Base-by-base conservation (phyloP, 2,888 invertebrate species). In the Tenthredo mesomela region DNA sequence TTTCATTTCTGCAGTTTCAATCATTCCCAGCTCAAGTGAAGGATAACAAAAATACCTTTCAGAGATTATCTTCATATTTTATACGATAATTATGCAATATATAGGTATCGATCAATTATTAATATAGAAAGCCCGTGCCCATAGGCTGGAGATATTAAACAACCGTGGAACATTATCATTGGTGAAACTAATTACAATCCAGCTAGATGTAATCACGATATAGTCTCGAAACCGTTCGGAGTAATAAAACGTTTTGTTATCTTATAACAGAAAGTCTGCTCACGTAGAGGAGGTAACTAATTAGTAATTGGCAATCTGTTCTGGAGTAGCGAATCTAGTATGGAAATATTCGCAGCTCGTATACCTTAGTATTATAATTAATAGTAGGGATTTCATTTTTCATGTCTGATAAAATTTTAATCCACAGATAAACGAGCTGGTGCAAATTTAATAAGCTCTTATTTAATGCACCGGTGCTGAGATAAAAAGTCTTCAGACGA, bases 291-390 rank as follows among this genome's bases (percentile, higher is more conserved):
- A 40, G 2, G 40, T n/a, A 40, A 71, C 33, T 71, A 71, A 71
- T 71, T 37, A 40, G 18, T 71, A 71, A 71, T 71, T 40, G 71
- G 37, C 71, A 71, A 71, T 71, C 71, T 37, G 33, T 71, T 71
- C 71, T 40, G n/a, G 40, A 33, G 21, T 71, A 33, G 33, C n/a
- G 37, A 71, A 5, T 71, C n/a, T n/a, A 40, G 29, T 71, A 40
- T 40, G 10, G 15, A 37, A 40, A 37, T 71, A 71, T 71, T 71
- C 33, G 40, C 1, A 71, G 18, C 33, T 33, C 71, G 71, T 71
- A 40, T 21, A 71, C n/a, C 37, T 40, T 10, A 12, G 18, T 10
- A n/a, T 33, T 71, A 33, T 21, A 40, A 71, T 71, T 67, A 67
- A 67, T 67, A 67, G 25, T 67, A 33, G 4, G 15, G 29, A 67